Percentiles rank a stretch among this genome's conserved stretches.
Conservation (phyloP, 1,140 invertebrate genomes). For the Epicauta chinensis region DNA sequence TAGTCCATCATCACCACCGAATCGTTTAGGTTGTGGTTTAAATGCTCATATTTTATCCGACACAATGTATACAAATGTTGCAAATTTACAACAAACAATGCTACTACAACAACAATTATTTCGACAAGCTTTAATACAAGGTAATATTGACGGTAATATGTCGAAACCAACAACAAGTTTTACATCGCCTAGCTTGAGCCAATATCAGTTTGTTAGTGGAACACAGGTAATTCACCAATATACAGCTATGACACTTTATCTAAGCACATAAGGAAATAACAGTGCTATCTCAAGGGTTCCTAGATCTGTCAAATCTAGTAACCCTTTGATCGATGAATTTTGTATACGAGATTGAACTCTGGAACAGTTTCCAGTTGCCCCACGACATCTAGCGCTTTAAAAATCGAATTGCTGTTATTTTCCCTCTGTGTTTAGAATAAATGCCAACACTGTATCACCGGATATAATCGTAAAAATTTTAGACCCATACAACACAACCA, state of each 20-base stretch:
- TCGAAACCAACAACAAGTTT: constrained; percentile 43
- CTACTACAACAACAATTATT: constrained; percentile 65
- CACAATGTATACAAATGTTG: constrained; percentile 68
- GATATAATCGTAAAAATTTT: too few relatives aligned
- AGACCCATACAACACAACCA: constrained; percentile 30
- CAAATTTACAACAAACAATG: constrained; percentile 67
- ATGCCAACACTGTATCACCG: too few relatives aligned
- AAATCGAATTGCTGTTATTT: too few relatives aligned
- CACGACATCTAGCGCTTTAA: too few relatives aligned
- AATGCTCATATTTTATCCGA: constrained; percentile 41
- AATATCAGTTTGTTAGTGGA: constrained; percentile 55
- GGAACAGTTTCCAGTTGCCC: too few relatives aligned
- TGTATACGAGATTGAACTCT: too few relatives aligned
- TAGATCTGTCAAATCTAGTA: too few relatives aligned
- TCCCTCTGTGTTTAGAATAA: too few relatives aligned
- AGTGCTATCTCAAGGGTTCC: too few relatives aligned
- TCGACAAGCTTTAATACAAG: constrained; percentile 48
- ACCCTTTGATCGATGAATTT: too few relatives aligned
- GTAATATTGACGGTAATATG: constrained; percentile 32
- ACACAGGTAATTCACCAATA: constrained; percentile 43
- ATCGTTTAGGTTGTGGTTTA: constrained; percentile 17
- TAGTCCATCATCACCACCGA: constrained; percentile 36
- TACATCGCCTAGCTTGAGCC: constrained; percentile 52
- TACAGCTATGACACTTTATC: background rate
- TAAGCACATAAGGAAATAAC: too few relatives aligned